A percentile compares a stretch with the other conserved stretches of the same genome.
These are phyloP conservation scores for Magallana ariakensis DNA, from an alignment of 1,140 invertebrate genomes.

Conservation along the genomic window DNA sequence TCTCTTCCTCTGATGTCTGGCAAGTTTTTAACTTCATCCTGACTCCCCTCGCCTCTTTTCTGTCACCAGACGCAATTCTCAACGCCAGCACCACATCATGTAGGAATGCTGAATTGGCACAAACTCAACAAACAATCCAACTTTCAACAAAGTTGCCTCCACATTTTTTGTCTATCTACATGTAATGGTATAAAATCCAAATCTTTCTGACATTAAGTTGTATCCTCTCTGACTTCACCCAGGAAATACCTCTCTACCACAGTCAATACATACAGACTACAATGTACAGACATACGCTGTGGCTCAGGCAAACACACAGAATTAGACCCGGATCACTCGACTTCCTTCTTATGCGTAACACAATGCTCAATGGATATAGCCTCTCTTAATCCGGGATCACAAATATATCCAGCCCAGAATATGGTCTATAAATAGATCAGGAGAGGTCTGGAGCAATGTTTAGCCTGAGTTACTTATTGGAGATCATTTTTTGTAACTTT, in stretches of 20 bases:
- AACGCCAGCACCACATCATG: neutral
- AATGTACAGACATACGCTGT: neutral
- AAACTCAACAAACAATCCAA: slow-evolving; percentile 19
- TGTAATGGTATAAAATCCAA: neutral
- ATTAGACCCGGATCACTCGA: neutral
- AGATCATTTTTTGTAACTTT: neutral
- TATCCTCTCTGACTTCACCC: neutral
- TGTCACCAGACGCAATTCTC: neutral
- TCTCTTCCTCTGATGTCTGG: neutral
- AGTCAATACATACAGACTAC: neutral
- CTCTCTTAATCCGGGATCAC: neutral
- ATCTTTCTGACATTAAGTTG: neutral
- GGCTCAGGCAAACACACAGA: neutral
- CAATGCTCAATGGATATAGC: neutral
- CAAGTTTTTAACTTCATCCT: slow-evolving; percentile 32
- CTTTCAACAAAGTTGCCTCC: slow-evolving; percentile 19
- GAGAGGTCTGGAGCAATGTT: neutral
- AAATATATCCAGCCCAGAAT: neutral
- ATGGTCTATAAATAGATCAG: slow-evolving; percentile 2
- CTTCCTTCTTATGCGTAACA: slow-evolving; percentile 7
- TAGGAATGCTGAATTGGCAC: slow-evolving; percentile 21
- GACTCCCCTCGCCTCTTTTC: neutral
- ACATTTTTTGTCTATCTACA: neutral
- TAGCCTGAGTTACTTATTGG: neutral
- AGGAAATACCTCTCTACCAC: neutral